Percentiles rank a stretch among this genome's conserved stretches.
Conservation (phyloP, 1,140 invertebrate species). For the Drosophila mayri region DNA sequence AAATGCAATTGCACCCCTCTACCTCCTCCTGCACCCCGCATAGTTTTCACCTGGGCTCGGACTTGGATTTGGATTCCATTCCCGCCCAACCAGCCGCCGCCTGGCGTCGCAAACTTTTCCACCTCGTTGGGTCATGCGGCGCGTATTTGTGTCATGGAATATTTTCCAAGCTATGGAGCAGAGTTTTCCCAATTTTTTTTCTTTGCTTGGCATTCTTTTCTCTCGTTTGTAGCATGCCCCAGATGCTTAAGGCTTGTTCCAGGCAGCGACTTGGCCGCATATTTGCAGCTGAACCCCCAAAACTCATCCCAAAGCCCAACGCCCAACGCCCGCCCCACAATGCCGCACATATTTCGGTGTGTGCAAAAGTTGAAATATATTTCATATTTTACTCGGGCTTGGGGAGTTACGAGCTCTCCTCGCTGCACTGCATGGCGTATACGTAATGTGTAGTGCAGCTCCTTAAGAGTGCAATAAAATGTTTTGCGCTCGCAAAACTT, state of each 20-base stretch:
- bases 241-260: conserved; percentile 63
- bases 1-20: conserved; percentile 35
- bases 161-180: conserved; percentile 48
- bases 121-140: conserved; percentile 46
- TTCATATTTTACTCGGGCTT: conserved; percentile 80
- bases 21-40: not conserved
- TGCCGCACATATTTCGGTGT: conserved; percentile 74
- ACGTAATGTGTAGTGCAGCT: conserved; percentile 62
- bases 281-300: conserved; percentile 45
- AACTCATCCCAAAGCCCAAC: conserved; percentile 3
- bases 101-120: conserved; percentile 35
- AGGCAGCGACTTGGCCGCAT: conserved; percentile 53
- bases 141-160: conserved; percentile 74
- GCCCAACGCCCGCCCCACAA: conserved; percentile 21
- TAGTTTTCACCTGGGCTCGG: conserved; percentile 51
- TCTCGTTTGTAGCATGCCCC: conserved; percentile 56
- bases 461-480: conserved; percentile 79
- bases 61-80: conserved; percentile 34
- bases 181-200: conserved; percentile 30
- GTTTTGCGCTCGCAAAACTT: conserved; percentile 73
- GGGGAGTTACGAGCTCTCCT: conserved; percentile 43
- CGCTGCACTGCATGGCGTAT: conserved; percentile 55
- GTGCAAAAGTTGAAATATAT: conserved; percentile 80
- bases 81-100: not conserved
- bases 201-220: conserved; percentile 41